Base-by-base conservation (phyloP, 2,888 invertebrate genomes). In the Caenorhabditis drosophilae region DNA sequence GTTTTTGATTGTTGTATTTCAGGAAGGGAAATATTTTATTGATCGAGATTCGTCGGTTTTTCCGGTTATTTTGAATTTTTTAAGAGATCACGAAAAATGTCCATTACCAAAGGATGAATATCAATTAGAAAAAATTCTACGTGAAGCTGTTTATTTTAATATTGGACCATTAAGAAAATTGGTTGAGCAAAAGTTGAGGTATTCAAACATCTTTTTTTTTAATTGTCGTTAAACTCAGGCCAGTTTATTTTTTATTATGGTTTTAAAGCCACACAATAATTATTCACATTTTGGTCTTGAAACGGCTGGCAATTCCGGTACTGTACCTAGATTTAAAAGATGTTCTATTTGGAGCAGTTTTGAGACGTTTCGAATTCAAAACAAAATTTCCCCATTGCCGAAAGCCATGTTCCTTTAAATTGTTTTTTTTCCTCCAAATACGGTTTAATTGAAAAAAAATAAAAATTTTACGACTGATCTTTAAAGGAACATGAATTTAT, bases 21-120 rank as follows among this genome's bases (percentile, higher is more conserved):
- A 76, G 73, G 64, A 72, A 31, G 73, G 73, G 4, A 57, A 55
- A 45, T 44, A 74, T 1, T 76, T 76, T 62, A 70, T 76, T 18
- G 76, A 76, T 46, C 53, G 76, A 2, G 76, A 76, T 49, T 61
- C 70, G 0, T 42, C 68, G 0, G 50, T 74, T 1, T 76, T 76
- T 46, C 70, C 72, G 11, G 57, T 73, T 2, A 63, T 76, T 53
- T 55, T 76, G 23, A 69, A 72, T 27, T 76, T 66, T 41, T 51
- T 74, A 4, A 59, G 76, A 23, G 76, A 76, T 52, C 73, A 73
- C 9, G 56, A 55, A 18, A 55, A 54, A 9, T 68, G 67, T 56
- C 70, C 73, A 1, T 52, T 76, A 12, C 76, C 76, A 6, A 50
- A 47, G 22, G 73, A 76, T 36, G 72, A 73, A 20, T 76, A 68